phyloP scores from a whole-genome alignment of 1,140 invertebrate species.

The Apolygus lucorum region DNA sequence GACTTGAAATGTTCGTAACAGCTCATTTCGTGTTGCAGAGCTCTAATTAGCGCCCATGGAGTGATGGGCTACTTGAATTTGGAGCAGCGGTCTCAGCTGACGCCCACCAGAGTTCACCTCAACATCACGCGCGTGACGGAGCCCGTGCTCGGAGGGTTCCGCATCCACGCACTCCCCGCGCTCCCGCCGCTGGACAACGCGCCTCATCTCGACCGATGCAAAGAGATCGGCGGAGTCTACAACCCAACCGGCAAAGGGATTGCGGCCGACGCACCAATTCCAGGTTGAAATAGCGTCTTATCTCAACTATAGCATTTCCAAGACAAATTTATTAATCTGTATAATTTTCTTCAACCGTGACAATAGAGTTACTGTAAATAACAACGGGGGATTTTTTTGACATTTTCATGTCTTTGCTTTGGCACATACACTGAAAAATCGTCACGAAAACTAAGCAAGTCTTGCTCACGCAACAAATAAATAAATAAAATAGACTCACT shows the following conservation, averaged over 20 bases:
- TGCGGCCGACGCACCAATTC: constrained; percentile 27
- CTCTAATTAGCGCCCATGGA: constrained; percentile 66
- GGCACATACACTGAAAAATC: too few species aligned
- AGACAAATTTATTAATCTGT: too few species aligned
- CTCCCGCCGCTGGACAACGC: constrained; percentile 26
- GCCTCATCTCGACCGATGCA: constrained; percentile 43
- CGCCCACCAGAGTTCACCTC: constrained; percentile 60
- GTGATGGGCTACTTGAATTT: constrained; percentile 72
- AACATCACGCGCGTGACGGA: constrained; percentile 37
- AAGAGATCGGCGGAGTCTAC: constrained; percentile 48
- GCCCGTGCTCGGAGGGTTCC: constrained; percentile 47
- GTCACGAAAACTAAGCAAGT: too few species aligned
- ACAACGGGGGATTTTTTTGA: too few species aligned
- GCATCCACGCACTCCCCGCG: constrained; percentile 57
- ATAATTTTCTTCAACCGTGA: too few species aligned
- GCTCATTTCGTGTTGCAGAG: constrained; percentile 46
- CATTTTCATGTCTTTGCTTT: too few species aligned
- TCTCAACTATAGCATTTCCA: too few species aligned
- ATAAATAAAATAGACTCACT: too few species aligned
- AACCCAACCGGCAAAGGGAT: constrained; percentile 50
- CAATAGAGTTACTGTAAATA: too few species aligned
- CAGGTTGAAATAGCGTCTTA: too few species aligned
- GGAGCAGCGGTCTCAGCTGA: constrained; percentile 71
- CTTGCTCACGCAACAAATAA: too few species aligned
- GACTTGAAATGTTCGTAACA: too few species aligned